Evolutionary conservation across 2,888 invertebrate species (phyloP).

Genomic region (Allophyes oxyacanthae): DNA sequence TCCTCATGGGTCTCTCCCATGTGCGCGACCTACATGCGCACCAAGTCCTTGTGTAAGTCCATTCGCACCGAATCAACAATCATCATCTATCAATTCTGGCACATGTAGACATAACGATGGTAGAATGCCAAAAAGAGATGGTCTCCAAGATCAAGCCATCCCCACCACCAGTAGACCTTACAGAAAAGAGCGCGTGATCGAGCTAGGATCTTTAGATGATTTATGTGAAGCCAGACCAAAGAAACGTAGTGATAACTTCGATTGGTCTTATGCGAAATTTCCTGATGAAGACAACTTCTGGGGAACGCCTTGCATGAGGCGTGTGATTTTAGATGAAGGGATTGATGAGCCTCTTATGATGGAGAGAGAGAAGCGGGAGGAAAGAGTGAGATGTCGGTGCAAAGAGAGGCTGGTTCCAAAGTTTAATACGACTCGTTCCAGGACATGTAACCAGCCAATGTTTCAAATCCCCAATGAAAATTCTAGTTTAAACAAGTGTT

Average conservation of each 20-base stretch:
- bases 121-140: constrained; percentile 26
- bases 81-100: constrained; percentile 7
- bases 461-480: constrained; percentile 6
- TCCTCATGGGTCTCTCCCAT: constrained; percentile 4
- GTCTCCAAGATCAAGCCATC: constrained; percentile 21
- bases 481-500: constrained; percentile 45
- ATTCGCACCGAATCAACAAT: constrained; percentile 5
- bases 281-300: constrained; percentile 48
- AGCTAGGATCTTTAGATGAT: constrained; percentile 50
- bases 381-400: constrained; percentile 49
- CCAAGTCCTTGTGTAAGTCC: constrained; percentile 32
- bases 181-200: constrained; percentile 36
- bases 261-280: constrained; percentile 29
- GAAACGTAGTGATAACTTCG: constrained; percentile 19
- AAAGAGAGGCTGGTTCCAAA: constrained; percentile 38
- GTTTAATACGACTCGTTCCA: constrained; percentile 11
- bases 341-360: constrained; percentile 28
- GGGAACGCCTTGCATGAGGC: constrained; percentile 31
- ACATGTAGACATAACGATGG: constrained; percentile 6
- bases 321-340: constrained; percentile 36
- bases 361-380: constrained; percentile 46
- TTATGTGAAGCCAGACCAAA: constrained; percentile 26
- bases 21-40: neutral
- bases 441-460: neutral
- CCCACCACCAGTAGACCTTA: constrained; percentile 9